These are phyloP conservation scores for Ooceraea biroi DNA, from an alignment of 1,140 invertebrate species.

Conservation along the genomic window DNA sequence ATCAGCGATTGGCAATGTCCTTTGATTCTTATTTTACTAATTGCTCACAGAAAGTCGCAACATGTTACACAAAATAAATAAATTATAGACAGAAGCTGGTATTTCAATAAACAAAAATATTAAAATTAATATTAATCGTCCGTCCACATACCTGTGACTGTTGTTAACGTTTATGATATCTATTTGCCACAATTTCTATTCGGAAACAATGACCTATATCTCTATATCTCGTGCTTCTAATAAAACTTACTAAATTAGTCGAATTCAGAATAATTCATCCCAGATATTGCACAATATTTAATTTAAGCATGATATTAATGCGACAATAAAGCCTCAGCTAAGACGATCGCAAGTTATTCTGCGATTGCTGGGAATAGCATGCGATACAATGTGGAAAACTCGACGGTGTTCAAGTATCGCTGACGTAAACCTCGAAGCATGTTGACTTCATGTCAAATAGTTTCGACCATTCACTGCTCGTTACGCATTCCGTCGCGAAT, in stretches of 20 bases:
- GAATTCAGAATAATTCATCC: constrained; percentile 21
- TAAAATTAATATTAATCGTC: not conserved
- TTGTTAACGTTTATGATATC: not conserved
- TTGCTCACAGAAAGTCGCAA: no score
- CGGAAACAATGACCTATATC: constrained; percentile 1
- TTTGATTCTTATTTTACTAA: not conserved
- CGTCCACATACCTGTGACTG: not conserved
- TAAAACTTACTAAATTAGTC: constrained; percentile 13
- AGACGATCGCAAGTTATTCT: constrained; percentile 14
- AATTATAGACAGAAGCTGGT: not conserved
- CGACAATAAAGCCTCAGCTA: constrained; percentile 30
- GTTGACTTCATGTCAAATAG: constrained; percentile 47
- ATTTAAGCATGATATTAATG: not conserved
- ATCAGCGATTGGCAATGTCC: not conserved
- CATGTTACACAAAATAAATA: no score
- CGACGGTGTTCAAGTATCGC: constrained; percentile 22
- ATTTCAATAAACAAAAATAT: not conserved
- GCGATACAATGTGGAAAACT: constrained; percentile 62
- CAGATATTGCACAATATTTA: constrained; percentile 12
- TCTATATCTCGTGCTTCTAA: not conserved
- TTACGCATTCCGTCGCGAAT: constrained; percentile 16
- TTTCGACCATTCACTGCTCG: constrained; percentile 61
- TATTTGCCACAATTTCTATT: not conserved
- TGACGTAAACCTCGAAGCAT: constrained; percentile 64
- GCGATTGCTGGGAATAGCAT: constrained; percentile 16